A percentile compares a stretch with the other conserved stretches of the same genome.
These are phyloP conservation scores for Albula glossodonta DNA, from an alignment of 2,113 vertebrate genomes.

Conservation along the genomic window DNA sequence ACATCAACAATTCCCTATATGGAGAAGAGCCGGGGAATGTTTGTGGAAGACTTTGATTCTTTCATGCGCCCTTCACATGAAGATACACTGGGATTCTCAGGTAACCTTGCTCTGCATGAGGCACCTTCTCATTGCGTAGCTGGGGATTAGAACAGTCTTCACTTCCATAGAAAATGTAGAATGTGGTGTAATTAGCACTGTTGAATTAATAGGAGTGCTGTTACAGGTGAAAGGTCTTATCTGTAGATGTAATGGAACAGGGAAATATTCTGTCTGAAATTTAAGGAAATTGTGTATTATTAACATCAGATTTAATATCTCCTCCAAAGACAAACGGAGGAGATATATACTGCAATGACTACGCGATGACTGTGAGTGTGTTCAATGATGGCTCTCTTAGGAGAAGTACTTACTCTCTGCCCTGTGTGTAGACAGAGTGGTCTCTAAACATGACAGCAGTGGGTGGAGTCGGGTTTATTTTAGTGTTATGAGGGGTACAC, in stretches of 20 bases:
- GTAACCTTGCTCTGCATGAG: slow-evolving; percentile 61
- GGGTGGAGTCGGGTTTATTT: slow-evolving; percentile 36
- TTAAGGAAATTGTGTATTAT: background rate
- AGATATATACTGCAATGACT: background rate
- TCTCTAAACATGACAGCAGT: background rate
- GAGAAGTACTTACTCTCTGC: background rate
- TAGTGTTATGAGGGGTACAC: slow-evolving; percentile 27
- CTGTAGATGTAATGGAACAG: background rate
- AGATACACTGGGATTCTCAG: slow-evolving; percentile 81
- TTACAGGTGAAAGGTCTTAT: background rate
- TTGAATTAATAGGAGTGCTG: background rate
- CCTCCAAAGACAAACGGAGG: background rate
- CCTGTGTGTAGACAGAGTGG: background rate
- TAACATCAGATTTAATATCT: background rate
- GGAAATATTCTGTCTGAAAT: background rate
- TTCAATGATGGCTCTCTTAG: background rate
- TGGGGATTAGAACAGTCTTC: background rate
- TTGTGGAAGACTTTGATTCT: slow-evolving; percentile 84
- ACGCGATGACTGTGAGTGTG: background rate
- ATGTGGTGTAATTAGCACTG: background rate
- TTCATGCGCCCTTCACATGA: slow-evolving; percentile 83
- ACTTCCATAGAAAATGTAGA: background rate
- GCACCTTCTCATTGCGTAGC: slow-evolving; percentile 15
- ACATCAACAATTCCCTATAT: slow-evolving; percentile 77
- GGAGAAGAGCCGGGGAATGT: slow-evolving; percentile 86